Base-by-base conservation (phyloP, 1,140 invertebrate species). In the Leptinotarsa lineolata region DNA sequence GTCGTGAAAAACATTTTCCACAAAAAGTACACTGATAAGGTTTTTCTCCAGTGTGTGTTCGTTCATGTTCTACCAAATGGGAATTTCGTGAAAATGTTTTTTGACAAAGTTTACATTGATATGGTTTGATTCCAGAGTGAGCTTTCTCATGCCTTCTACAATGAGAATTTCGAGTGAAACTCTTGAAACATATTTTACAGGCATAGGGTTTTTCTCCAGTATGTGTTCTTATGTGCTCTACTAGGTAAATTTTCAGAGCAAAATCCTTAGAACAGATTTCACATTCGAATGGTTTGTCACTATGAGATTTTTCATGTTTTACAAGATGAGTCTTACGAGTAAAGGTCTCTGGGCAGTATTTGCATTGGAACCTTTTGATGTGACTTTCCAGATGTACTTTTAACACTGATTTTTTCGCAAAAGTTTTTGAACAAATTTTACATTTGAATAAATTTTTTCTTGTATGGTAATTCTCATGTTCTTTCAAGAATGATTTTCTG, bases 21-120 rank as follows among this genome's bases (percentile, higher is more conserved):
- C 67, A 68, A 20, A 48, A n/a, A 12, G 30, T 45, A 22, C 67
- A 68, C 4, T 46, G n/a, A 20, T 48, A 68, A 0, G 67, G 67
- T 68, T 68, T 68, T 68, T 68, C 67, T 15, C 67, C 67, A 21
- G 16, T 46, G 48, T 68, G 67, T n/a, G 15, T 54, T 15, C 24
- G 16, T 20, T 20, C 30, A 21, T 68, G 67, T 18, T 54, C 48
- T 64, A 84, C 86, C 61, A 89, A 73, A 6, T 87, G 88, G 0
- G 88, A 87, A 22, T 86, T 83, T 76, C 90, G 89, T 0, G 87
- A 87, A 78, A 90, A 91, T 2, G 82, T 77, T 61, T 86, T 86
- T 1, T 86, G 80, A 78, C 90, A 91, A 15, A 88, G 81, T n/a
- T 79, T 81, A 80, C 91, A 92, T 79, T 89, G 89, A 80, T 84